These are phyloP conservation scores for Hesperophylax magnus DNA, from an alignment of 1,140 invertebrate species.

Conservation along the genomic window DNA sequence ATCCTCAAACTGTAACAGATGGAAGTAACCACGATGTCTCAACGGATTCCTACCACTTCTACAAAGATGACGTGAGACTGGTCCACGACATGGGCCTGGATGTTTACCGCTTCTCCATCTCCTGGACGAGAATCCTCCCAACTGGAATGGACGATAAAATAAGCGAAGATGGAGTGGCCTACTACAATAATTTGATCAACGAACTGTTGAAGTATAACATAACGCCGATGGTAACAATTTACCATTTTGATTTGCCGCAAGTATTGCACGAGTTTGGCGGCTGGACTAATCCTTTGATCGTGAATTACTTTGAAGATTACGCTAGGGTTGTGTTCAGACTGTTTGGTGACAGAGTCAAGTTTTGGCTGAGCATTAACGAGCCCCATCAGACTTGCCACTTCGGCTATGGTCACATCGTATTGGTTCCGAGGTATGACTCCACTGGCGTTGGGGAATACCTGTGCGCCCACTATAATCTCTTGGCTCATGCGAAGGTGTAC, in stretches of 20 bases:
- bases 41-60: slow-evolving; percentile 74
- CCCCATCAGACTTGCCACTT: slow-evolving; percentile 63
- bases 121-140: slow-evolving; percentile 71
- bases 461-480: slow-evolving; percentile 61
- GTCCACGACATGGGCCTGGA: slow-evolving; percentile 66
- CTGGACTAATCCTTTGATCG: slow-evolving; percentile 69
- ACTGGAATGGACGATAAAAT: slow-evolving; percentile 64
- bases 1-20: slow-evolving; percentile 62
- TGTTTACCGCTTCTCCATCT: slow-evolving; percentile 72
- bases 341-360: slow-evolving; percentile 67
- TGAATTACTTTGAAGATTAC: slow-evolving; percentile 68
- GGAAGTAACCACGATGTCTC: slow-evolving; percentile 69
- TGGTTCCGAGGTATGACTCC: slow-evolving; percentile 59
- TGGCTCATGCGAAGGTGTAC: slow-evolving; percentile 65
- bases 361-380: slow-evolving; percentile 69
- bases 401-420: slow-evolving; percentile 48
- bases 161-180: slow-evolving; percentile 68
- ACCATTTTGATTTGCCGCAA: slow-evolving; percentile 57
- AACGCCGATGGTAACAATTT: slow-evolving; percentile 65
- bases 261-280: slow-evolving; percentile 67
- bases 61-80: slow-evolving; percentile 71
- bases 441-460: slow-evolving; percentile 65
- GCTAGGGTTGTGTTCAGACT: slow-evolving; percentile 64
- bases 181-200: slow-evolving; percentile 72
- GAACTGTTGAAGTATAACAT: slow-evolving; percentile 68